A percentile compares a stretch with the other conserved stretches of the same genome.
These are phyloP conservation scores for Stichodactyla helianthus DNA, from an alignment of 64 coral and sea anemone genomes.

Conservation along the genomic window DNA sequence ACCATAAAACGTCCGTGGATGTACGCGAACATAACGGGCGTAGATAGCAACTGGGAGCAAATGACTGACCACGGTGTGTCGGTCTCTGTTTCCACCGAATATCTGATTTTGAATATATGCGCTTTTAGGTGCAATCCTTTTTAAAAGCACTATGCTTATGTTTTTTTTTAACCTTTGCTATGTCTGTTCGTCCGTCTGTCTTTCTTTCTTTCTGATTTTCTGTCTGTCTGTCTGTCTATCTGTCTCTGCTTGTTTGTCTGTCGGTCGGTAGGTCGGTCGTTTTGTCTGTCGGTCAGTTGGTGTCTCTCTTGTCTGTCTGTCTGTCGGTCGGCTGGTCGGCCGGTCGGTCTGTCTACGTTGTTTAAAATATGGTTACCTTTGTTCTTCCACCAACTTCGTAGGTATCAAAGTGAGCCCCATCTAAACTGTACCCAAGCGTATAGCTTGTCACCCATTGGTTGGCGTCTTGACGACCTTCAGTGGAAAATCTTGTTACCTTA, in stretches of 20 bases:
- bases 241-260: too few relatives aligned
- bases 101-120: neutral
- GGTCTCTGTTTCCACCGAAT: conserved; percentile 30
- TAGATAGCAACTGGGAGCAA: neutral
- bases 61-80: conserved; percentile 11
- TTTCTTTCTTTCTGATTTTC: too few relatives aligned
- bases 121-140: too few relatives aligned
- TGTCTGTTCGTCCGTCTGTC: too few relatives aligned
- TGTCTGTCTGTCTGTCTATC: too few relatives aligned
- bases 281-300: too few relatives aligned
- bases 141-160: neutral
- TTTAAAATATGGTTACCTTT: neutral
- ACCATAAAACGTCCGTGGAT: conserved; percentile 13
- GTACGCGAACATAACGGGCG: conserved; percentile 26
- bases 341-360: neutral
- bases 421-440: conserved; percentile 33
- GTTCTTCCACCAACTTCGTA: neutral
- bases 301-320: too few relatives aligned
- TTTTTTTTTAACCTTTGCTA: too few relatives aligned
- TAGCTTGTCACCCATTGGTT: conserved; percentile 40
- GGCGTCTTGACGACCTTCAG: conserved; percentile 15
- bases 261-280: too few relatives aligned
- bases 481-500: conserved; percentile 31
- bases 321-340: too few relatives aligned
- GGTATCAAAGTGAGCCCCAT: conserved; percentile 17